These are phyloP conservation scores for Nerophis lumbriciformis DNA, from an alignment of 2,113 vertebrate genomes.

Conservation along the genomic window DNA sequence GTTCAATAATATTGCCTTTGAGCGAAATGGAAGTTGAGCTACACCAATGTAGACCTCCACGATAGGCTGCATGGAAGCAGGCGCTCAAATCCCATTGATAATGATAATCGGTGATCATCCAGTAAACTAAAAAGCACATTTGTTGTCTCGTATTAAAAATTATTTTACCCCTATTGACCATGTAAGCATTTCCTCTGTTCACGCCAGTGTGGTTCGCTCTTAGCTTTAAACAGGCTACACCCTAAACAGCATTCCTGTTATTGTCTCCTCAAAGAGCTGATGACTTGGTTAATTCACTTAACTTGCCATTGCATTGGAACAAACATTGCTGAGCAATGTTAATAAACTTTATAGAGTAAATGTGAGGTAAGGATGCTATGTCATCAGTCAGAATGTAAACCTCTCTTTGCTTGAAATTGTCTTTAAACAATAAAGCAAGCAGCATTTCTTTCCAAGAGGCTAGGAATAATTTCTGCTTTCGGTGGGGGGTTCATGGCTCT, in stretches of 20 bases:
- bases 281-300: constrained; percentile 99
- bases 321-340: constrained; percentile 92
- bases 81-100: too few relatives aligned
- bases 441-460: constrained; percentile 84
- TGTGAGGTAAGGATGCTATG: constrained; percentile 70
- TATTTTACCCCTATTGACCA: constrained; percentile 39
- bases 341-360: constrained; percentile 79
- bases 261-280: constrained; percentile 93
- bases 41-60: too few relatives aligned
- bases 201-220: constrained; percentile 48
- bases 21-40: too few relatives aligned
- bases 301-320: constrained; percentile 93
- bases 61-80: too few relatives aligned
- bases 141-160: constrained; percentile 23
- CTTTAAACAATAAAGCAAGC: constrained; percentile 91
- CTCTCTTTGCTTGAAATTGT: constrained; percentile 88
- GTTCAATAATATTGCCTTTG: too few relatives aligned
- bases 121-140: constrained; percentile 19
- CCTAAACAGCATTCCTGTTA: constrained; percentile 90
- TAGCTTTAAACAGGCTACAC: constrained; percentile 79
- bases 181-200: constrained; percentile 53
- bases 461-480: constrained; percentile 88
- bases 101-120: not conserved
- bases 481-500: constrained; percentile 79
- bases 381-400: constrained; percentile 90